Evolutionary conservation across 2,797 vertebrate genomes (phyloP).

Genomic region (Sebastes hopkinsi): DNA sequence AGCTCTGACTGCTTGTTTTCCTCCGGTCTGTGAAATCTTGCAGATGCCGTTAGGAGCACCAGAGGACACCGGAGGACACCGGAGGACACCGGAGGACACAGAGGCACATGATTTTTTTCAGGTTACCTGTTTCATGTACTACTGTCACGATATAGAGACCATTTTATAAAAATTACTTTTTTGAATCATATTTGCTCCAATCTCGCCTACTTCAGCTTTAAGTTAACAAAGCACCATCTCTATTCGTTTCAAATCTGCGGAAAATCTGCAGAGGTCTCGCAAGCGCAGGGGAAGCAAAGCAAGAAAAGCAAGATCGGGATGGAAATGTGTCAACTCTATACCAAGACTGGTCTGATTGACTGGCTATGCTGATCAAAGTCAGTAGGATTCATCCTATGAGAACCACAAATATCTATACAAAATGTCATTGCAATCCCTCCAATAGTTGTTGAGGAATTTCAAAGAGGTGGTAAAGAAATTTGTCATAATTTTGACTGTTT

Average conservation of each 20-base stretch:
- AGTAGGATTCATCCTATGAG: background rate
- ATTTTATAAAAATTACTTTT: fast-evolving
- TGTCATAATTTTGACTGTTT: background rate
- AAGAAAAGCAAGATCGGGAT: background rate
- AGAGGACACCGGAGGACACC: no score
- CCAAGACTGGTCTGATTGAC: background rate
- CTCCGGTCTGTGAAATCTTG: no score
- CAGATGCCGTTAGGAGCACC: no score
- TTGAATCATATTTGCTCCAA: no score
- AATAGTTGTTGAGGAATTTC: background rate
- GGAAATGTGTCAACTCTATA: background rate
- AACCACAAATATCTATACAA: background rate
- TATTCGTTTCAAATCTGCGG: background rate
- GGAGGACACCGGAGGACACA: no score
- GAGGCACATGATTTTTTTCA: no score
- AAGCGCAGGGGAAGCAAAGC: background rate
- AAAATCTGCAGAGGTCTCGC: background rate
- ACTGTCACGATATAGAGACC: no score
- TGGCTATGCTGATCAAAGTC: background rate
- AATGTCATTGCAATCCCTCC: background rate
- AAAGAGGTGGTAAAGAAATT: background rate
- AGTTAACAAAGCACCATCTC: background rate
- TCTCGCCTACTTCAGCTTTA: background rate
- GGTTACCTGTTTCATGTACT: no score
- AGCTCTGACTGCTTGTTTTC: no score